phyloP scores from a whole-genome alignment of 2,797 vertebrate genomes.

The Triplophysa bombifrons region DNA sequence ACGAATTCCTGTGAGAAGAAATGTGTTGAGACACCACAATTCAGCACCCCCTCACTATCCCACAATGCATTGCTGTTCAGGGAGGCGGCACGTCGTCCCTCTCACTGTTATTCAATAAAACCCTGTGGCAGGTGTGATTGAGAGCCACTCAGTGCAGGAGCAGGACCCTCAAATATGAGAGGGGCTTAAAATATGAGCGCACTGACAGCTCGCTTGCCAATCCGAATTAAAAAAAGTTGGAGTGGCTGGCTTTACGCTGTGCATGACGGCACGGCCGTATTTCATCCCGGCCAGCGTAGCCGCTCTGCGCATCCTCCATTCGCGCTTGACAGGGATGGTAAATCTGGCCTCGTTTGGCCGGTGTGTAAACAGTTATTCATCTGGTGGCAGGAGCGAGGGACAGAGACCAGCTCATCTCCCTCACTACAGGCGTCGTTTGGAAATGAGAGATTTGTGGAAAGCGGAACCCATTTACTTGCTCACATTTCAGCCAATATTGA shows the following conservation, averaged over 20 bases:
- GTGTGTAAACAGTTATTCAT: constrained; percentile 57
- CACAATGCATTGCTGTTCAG: constrained; percentile 11
- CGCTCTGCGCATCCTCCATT: constrained; percentile 37
- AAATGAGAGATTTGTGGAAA: constrained; percentile 21
- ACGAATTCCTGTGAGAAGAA: no score
- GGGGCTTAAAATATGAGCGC: constrained; percentile 57
- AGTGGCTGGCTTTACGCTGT: constrained; percentile 67
- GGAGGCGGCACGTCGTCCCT: constrained; percentile 54
- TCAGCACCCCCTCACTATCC: constrained; percentile 4
- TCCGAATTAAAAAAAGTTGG: constrained; percentile 77
- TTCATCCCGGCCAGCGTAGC: constrained; percentile 58
- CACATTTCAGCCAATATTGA: constrained; percentile 15
- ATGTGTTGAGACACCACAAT: neutral
- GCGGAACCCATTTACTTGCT: constrained; percentile 6
- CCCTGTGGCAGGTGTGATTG: constrained; percentile 74
- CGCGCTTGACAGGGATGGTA: constrained; percentile 47
- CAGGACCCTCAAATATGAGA: constrained; percentile 70
- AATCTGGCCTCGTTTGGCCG: constrained; percentile 52
- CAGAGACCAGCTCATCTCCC: neutral
- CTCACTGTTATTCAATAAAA: constrained; percentile 74
- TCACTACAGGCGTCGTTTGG: neutral
- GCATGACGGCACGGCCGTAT: constrained; percentile 63
- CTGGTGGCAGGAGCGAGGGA: constrained; percentile 14
- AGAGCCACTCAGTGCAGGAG: constrained; percentile 72
- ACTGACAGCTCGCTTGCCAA: constrained; percentile 70